Base-by-base conservation (phyloP, 2,797 vertebrate species). In the Neoniphon sammara region DNA sequence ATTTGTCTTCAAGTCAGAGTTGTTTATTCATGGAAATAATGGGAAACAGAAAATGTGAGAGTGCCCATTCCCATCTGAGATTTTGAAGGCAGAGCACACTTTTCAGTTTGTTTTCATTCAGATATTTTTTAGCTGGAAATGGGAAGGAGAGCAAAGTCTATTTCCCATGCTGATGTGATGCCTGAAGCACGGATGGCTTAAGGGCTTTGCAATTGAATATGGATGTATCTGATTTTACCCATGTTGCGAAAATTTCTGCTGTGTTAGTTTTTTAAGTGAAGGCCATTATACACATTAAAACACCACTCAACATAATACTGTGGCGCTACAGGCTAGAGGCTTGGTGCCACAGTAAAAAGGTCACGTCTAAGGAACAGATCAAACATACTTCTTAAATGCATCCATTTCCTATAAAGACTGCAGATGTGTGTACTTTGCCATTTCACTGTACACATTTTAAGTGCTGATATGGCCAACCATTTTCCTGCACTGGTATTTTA, bases 401-500 rank as follows among this genome's bases (percentile, higher is more conserved):
- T 67, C 73, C 42, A 63, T 57, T 44, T 75, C 53, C 36, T 21
- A 23, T 46, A 49, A 52, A 77, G 79, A 82, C 77, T 78, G 87
- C 86, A 90, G 84, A 90, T 55, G 49, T 34, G 2, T 44, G 65
- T 74, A 77, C 67, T 88, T 87, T 82, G 75, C 42, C 75, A 61
- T 64, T 49, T 83, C 59, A 42, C 62, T 14, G 14, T 61, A 71
- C 57, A 52, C 69, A 63, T 73, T 59, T 62, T 77, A 83, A 82
- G 57, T 82, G 88, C 88, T 88, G 88, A 90, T 86, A 80, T 42
- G 59, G 74, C 74, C 65, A 73, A 61, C 17, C 70, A 62, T 68
- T 78, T 73, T 66, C 55, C 60, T 74, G 67, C 77, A 83, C 81
- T 83, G 89, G 85, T 87, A 34, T 91, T 89, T 79, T 66, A 85